phyloP scores from a whole-genome alignment of 2,797 vertebrate genomes.

The Aeoliscus strigatus region DNA sequence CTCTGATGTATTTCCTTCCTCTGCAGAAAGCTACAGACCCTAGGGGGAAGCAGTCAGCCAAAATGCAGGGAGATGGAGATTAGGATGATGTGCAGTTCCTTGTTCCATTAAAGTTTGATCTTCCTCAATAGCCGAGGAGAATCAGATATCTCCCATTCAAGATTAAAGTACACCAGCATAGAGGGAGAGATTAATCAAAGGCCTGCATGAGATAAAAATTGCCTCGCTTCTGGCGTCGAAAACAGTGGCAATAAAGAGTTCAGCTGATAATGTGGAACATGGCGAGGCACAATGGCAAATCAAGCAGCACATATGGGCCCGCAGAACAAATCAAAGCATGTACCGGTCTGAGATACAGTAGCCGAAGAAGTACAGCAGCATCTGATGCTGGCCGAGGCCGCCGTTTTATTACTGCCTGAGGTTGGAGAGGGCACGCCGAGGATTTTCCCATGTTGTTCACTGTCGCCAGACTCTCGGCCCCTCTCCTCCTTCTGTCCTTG shows the following conservation, averaged over 20 bases:
- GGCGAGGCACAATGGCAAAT: conserved; percentile 67
- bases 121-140: conserved; percentile 74
- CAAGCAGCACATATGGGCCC: conserved; percentile 58
- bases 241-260: conserved; percentile 75
- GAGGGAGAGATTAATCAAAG: conserved; percentile 73
- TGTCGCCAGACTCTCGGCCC: conserved; percentile 63
- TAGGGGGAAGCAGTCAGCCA: conserved; percentile 60
- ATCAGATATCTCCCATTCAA: conserved; percentile 73
- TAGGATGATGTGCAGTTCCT: conserved; percentile 72
- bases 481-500: conserved; percentile 56
- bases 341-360: conserved; percentile 39
- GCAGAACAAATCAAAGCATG: conserved; percentile 66
- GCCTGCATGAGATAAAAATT: conserved; percentile 68
- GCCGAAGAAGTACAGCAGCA: conserved; percentile 51
- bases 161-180: conserved; percentile 73
- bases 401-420: conserved; percentile 64
- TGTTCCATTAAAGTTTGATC: conserved; percentile 76
- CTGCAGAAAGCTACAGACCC: conserved; percentile 68
- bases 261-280: conserved; percentile 72
- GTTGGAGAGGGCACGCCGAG: conserved; percentile 56
- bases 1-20: conserved; percentile 70
- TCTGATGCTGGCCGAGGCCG: conserved; percentile 62
- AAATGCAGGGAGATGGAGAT: conserved; percentile 70
- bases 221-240: conserved; percentile 70
- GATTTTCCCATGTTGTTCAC: conserved; percentile 69